Conservation (phyloP, 2,113 vertebrate genomes). For the Panurus biarmicus region DNA sequence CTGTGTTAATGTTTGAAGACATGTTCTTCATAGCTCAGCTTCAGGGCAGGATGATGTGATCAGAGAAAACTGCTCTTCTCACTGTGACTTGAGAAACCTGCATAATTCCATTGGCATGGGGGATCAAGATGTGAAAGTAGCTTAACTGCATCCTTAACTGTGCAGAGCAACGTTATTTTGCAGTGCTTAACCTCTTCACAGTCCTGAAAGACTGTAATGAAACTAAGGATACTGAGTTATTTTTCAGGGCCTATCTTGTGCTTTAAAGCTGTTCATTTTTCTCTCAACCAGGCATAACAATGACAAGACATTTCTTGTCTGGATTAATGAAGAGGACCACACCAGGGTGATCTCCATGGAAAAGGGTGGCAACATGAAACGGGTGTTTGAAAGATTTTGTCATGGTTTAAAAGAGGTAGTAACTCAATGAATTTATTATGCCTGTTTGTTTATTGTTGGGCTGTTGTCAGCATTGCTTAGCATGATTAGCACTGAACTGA, state of each 20-base stretch:
- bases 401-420: conserved; percentile 83
- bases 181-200: not conserved
- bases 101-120: not conserved
- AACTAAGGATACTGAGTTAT: not conserved
- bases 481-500: not conserved
- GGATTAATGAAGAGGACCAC: conserved; percentile 92
- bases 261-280: not conserved
- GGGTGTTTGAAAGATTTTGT: conserved; percentile 89
- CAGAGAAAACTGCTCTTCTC: not conserved
- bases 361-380: conserved; percentile 89
- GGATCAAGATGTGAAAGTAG: not conserved
- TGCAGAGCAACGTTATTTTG: not conserved
- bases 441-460: not conserved
- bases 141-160: not conserved
- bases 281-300: conserved; percentile 81
- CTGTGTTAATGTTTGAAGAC: not conserved
- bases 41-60: not conserved
- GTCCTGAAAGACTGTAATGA: not conserved
- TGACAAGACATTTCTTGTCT: conserved; percentile 88
- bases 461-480: not conserved
- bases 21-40: not conserved
- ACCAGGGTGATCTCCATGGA: conserved; percentile 90
- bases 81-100: not conserved
- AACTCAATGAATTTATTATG: not conserved
- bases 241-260: not conserved